These are phyloP conservation scores for Synanthedon formicaeformis DNA, from an alignment of 2,888 invertebrate genomes.

Conservation along the genomic window DNA sequence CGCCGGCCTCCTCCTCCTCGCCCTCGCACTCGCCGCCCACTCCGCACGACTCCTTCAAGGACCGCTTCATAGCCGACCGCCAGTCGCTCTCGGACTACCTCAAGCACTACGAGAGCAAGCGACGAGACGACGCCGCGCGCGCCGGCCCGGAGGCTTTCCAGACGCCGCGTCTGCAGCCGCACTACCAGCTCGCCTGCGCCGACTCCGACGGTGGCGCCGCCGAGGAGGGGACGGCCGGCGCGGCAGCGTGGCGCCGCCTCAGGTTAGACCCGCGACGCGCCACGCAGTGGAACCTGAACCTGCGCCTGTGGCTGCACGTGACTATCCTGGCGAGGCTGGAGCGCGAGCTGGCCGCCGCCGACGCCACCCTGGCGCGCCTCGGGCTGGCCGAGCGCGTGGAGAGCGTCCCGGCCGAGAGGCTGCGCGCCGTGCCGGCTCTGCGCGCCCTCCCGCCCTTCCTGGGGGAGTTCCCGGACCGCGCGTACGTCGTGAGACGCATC, in stretches of 20 bases:
- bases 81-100: slow-evolving; percentile 21
- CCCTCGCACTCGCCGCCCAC: slow-evolving; percentile 6
- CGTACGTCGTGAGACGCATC: slow-evolving; percentile 85
- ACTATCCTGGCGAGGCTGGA: slow-evolving; percentile 84
- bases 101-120: slow-evolving; percentile 36
- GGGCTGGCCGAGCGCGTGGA: slow-evolving; percentile 52
- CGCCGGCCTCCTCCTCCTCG: slow-evolving; percentile 12
- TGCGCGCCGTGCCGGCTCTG: slow-evolving; percentile 60
- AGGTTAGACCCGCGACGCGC: slow-evolving; percentile 76
- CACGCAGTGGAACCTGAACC: slow-evolving; percentile 83
- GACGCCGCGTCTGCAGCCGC: slow-evolving; percentile 34
- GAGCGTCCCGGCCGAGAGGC: slow-evolving; percentile 54
- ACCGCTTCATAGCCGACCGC: slow-evolving; percentile 33
- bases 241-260: slow-evolving; percentile 72
- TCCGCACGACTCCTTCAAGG: slow-evolving; percentile 10
- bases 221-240: slow-evolving; percentile 45
- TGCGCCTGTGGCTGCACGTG: slow-evolving; percentile 87
- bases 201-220: slow-evolving; percentile 32
- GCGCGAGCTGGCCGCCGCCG: slow-evolving; percentile 78
- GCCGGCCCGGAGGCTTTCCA: slow-evolving; percentile 41
- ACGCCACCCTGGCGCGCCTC: slow-evolving; percentile 76
- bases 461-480: slow-evolving; percentile 85
- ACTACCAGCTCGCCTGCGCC: slow-evolving; percentile 70
- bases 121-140: slow-evolving; percentile 48
- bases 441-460: slow-evolving; percentile 80